These are phyloP conservation scores for Scaptomyza reducta DNA, from an alignment of 2,888 invertebrate species.

Conservation along the genomic window DNA sequence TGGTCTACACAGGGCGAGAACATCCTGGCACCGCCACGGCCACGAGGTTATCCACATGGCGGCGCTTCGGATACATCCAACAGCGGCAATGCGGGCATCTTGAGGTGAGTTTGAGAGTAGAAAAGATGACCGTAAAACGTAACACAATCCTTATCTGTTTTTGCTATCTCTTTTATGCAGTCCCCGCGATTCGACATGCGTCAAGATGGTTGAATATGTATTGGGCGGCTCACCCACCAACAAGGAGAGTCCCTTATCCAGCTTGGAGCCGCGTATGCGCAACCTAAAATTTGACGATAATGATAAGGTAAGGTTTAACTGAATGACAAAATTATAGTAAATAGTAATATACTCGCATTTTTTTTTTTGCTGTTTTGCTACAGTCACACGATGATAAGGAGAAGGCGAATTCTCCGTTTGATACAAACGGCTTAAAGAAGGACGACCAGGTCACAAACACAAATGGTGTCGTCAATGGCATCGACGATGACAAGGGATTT, in stretches of 20 bases:
- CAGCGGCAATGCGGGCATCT: slow-evolving; percentile 85
- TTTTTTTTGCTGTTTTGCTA: slow-evolving; percentile 48
- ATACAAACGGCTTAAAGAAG: slow-evolving; percentile 85
- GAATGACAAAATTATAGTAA: no score
- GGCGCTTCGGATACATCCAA: slow-evolving; percentile 85
- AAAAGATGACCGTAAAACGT: no score
- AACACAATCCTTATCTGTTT: background rate
- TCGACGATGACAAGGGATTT: slow-evolving; percentile 95
- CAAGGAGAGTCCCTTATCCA: slow-evolving; percentile 87
- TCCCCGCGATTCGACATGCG: slow-evolving; percentile 94
- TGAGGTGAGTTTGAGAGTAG: slow-evolving; percentile 74
- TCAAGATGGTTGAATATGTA: slow-evolving; percentile 99
- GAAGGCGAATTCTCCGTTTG: slow-evolving; percentile 86
- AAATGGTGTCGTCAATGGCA: slow-evolving; percentile 88
- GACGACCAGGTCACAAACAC: slow-evolving; percentile 86
- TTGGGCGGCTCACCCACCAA: slow-evolving; percentile 95
- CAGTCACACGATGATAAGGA: slow-evolving; percentile 85
- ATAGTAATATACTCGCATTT: background rate
- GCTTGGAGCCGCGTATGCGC: slow-evolving; percentile 88
- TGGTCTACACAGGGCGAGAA: slow-evolving; percentile 96
- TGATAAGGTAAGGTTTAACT: slow-evolving; percentile 83
- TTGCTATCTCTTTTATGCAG: slow-evolving; percentile 84
- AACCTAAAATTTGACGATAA: slow-evolving; percentile 87
- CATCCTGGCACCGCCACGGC: slow-evolving; percentile 91
- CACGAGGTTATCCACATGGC: slow-evolving; percentile 87